Evolutionary conservation across 2,888 invertebrate species (phyloP).

Genomic region (Trichogramma dendrolimi): DNA sequence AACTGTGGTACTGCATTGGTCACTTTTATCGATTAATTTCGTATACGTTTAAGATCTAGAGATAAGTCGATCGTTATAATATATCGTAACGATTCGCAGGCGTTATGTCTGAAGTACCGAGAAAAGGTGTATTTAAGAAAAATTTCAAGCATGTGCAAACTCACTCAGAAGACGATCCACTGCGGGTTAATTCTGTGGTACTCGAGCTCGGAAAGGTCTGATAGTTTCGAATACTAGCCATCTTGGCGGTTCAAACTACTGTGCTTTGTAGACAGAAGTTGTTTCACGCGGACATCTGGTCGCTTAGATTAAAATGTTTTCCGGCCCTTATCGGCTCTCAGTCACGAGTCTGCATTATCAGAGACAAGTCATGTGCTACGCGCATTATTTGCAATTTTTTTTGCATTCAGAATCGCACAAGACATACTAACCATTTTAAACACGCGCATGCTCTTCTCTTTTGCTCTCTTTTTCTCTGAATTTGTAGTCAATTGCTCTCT

Average conservation of each 20-base stretch:
- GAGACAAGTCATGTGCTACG: conserved; percentile 37
- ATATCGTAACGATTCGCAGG: no score
- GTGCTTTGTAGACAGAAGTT: background rate
- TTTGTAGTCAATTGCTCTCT: no score
- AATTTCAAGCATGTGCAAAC: conserved; percentile 21
- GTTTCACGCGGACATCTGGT: background rate
- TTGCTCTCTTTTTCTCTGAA: no score
- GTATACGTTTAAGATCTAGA: no score
- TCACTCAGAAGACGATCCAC: conserved; percentile 29
- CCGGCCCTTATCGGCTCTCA: conserved; percentile 36
- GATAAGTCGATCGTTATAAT: no score
- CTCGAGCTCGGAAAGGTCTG: conserved; percentile 33
- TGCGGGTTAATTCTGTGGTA: conserved; percentile 8
- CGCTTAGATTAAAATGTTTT: conserved; percentile 38
- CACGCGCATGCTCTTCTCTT: no score
- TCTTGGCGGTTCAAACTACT: conserved; percentile 25
- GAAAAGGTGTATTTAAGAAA: no score
- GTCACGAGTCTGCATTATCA: conserved; percentile 44
- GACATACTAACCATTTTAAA: no score
- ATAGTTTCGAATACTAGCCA: conserved; percentile 40
- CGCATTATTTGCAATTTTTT: conserved; percentile 33
- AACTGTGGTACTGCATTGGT: no score
- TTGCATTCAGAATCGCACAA: conserved; percentile 20
- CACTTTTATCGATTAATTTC: no score
- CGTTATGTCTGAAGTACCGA: no score